Base-by-base conservation (phyloP, 2,888 invertebrate species). In the Apamea anceps region DNA sequence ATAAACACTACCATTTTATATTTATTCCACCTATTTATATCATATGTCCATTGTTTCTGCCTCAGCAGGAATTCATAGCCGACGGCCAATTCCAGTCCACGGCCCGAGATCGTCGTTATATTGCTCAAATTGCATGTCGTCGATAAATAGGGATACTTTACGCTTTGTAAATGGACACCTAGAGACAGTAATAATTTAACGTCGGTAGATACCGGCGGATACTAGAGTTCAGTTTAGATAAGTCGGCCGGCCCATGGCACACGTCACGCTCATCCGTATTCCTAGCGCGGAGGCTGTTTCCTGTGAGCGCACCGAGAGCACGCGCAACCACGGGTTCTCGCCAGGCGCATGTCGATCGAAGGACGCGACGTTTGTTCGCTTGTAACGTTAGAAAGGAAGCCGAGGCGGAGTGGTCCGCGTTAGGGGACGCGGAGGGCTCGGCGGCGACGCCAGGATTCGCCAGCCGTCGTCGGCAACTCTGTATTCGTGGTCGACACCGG, bases 11-110 rank as follows among this genome's bases (percentile, higher is more conserved):
- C 89, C 91, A 90, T 93, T 94, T 95, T 95, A 95, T 95, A 95
- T 96, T 95, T 94, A 95, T 94, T 94, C 94, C 93, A 94, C 93
- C 95, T 95, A 96, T 96, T 95, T 96, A 95, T 96, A 96, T 94
- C 94, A 95, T 93, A 93, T 94, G 94, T 94, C 95, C 96, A 96
- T 96, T 96, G 96, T 96, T 95, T 93, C 93, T 92, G 90, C 92
- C 92, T 93, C 93, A 92, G 91, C 91, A 91, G 93, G 94, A 94
- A 95, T 96, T 95, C 95, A 94, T 95, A 94, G 95, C 95, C 94
- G 85, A 88, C 87, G 92, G 95, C 94, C 92, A 88, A 92, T 93
- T 93, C 92, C 91, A 94, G 91, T 91, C 90, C 91, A 91, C 89
- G 89, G 91, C 85, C 90, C 88, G 90, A 91, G 92, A 92, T 92